Evolutionary conservation across 2,888 invertebrate genomes (phyloP), one percentile per base, ranked within the genome.

Genomic region (Parochlus steinenii): DNA sequence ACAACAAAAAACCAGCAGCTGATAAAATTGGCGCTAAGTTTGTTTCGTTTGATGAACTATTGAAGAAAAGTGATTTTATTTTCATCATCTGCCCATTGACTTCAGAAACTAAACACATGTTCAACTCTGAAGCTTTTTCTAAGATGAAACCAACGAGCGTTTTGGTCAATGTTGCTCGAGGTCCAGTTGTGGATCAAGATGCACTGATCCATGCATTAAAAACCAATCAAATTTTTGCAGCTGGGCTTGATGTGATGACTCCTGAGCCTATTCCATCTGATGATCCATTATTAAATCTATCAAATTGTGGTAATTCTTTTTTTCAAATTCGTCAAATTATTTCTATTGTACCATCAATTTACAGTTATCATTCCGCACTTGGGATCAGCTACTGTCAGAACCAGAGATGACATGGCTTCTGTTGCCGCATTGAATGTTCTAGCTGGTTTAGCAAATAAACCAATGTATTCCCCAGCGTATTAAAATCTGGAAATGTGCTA

Each of bases 201-300:
- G 87, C 79, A 40, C 58, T 95, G 18, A 70, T 79, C 35, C 66
- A 69, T 31, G 90, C 90, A 0, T 58, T 95, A 31, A 73, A 73
- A 48, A 64, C 62, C 24, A 71, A 73, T 2, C 63, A 67, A 42
- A 90, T 93, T 41, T 78, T 74, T 50, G 80, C 80, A 0, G 93
- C 92, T 2, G 93, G 90, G 0, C 62, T 95, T 3, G 93, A 95
- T 54, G 93, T 93, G 3, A 82, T 80, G 48, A 72, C 74, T 2
- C 92, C 93, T 0, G 93, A 95, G 54, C 93, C 93, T 0, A 53
- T 95, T 35, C 82, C 89, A 0, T 55, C 67, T 5, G 71, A 78
- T 52, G 74, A 85, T 54, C 77, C 78, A 35, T 61, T 93, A n/a
- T 51, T 83, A n/a, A 69, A 66, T 17, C 58, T 92, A 20, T 69